phyloP scores from a whole-genome alignment of 2,797 vertebrate genomes.

The Xiphophorus birchmanni region DNA sequence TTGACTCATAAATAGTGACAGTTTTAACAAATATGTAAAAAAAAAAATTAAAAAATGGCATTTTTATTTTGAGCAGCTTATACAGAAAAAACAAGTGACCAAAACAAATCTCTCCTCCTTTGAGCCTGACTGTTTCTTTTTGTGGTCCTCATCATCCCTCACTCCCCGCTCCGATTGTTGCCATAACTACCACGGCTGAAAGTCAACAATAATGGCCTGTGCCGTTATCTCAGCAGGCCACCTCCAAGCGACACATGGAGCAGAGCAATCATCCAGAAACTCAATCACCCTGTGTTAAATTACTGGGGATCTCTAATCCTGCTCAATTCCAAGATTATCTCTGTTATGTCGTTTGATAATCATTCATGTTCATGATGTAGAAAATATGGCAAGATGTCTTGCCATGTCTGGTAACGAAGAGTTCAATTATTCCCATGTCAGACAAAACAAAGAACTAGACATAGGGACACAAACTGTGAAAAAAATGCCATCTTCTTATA shows the following conservation, averaged over 20 bases:
- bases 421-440: not conserved
- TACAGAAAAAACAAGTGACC: not conserved
- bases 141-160: constrained; percentile 40
- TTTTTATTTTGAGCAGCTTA: not conserved
- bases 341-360: constrained; percentile 16
- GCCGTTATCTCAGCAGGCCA: constrained; percentile 28
- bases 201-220: constrained; percentile 45
- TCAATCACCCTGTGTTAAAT: constrained; percentile 31
- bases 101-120: constrained; percentile 6
- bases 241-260: not conserved
- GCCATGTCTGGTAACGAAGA: too few species aligned
- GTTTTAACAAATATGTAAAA: too few species aligned
- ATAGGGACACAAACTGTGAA: not conserved
- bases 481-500: not conserved
- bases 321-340: constrained; percentile 22
- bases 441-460: not conserved
- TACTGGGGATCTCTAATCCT: constrained; percentile 29
- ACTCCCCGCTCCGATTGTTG: constrained; percentile 11
- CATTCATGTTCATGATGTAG: constrained; percentile 11
- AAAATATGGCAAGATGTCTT: too few species aligned
- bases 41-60: too few species aligned
- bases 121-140: constrained; percentile 33
- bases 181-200: constrained; percentile 45
- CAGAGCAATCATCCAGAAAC: constrained; percentile 31
- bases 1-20: too few species aligned